Base-by-base conservation (phyloP, 2,797 vertebrate species). In the Gobionotothen gibberifrons region DNA sequence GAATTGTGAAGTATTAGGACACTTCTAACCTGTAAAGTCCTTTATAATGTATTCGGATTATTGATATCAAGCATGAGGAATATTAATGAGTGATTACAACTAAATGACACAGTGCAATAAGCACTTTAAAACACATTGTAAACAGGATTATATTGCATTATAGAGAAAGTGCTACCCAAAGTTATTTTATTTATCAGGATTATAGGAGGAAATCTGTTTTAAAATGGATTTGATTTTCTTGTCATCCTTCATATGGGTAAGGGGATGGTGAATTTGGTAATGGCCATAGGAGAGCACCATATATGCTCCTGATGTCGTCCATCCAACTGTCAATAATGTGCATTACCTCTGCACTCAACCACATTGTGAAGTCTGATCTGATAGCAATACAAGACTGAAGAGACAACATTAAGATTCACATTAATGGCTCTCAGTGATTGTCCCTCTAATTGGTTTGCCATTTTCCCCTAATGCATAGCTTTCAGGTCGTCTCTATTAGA, bases 251-350 rank as follows among this genome's bases (percentile, higher is more conserved):
- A 58, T 62, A 63, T 65, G 49, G 55, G 43, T 19, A 39, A 71
- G 65, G 19, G 46, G 60, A 69, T 39, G 14, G 46, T 64, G 66
- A 81, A 71, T 54, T 60, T 81, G 40, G 44, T 80, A 81, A 89
- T 77, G 71, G 72, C 69, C 55, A 79, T 74, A 87, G 72, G 53
- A 89, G 73, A 88, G 82, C 68, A 42, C 79, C 84, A 86, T 90
- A 86, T 90, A 85, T 87, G 84, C 46, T 81, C 76, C 69, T 72
- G 74, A 85, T 74, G 74, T 64, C 78, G 84, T 72, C 60, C 79
- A 81, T 74, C 86, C 69, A 82, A 76, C 80, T 90, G 84, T 89
- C 85, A 89, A 85, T 85, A 84, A 86, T 84, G 76, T 82, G 60
- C 74, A 86, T 90, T 86, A 86, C 67, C 85, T 83, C 69, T 74